A percentile compares a stretch with the other conserved stretches of the same genome.
These are phyloP conservation scores for Eristalinus sepulchralis DNA, from an alignment of 2,888 invertebrate genomes.

Conservation along the genomic window DNA sequence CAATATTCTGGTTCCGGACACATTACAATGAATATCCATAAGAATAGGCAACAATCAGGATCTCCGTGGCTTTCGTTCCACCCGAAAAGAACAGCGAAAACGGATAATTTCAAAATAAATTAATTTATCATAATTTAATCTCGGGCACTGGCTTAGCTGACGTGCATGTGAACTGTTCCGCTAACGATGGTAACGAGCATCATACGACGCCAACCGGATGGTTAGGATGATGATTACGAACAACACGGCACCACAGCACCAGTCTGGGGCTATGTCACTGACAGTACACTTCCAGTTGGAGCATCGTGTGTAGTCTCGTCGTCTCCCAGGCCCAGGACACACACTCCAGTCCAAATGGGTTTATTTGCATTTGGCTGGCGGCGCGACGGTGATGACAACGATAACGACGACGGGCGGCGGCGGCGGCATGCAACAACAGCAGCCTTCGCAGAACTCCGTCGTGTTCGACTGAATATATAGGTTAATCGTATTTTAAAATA, in stretches of 20 bases:
- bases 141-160: constrained; percentile 16
- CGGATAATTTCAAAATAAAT: neutral
- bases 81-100: neutral
- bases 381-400: neutral
- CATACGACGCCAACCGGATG: neutral
- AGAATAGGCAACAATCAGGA: neutral
- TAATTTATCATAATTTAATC: constrained; percentile 54
- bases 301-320: neutral
- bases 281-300: neutral
- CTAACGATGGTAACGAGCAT: constrained; percentile 30
- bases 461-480: constrained; percentile 35
- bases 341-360: constrained; percentile 41
- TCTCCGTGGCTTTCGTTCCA: neutral
- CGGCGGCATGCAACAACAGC: constrained; percentile 1
- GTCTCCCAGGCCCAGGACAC: neutral
- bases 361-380: constrained; percentile 35
- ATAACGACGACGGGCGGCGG: neutral
- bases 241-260: neutral
- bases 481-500: constrained; percentile 48
- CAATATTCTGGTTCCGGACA: constrained; percentile 31
- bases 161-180: neutral
- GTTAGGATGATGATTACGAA: neutral
- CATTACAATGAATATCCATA: constrained; percentile 34
- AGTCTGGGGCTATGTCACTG: neutral
- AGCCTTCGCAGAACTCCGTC: too few species aligned